Evolutionary conservation across 2,113 vertebrate genomes (phyloP).

Genomic region (Gila orcuttii): DNA sequence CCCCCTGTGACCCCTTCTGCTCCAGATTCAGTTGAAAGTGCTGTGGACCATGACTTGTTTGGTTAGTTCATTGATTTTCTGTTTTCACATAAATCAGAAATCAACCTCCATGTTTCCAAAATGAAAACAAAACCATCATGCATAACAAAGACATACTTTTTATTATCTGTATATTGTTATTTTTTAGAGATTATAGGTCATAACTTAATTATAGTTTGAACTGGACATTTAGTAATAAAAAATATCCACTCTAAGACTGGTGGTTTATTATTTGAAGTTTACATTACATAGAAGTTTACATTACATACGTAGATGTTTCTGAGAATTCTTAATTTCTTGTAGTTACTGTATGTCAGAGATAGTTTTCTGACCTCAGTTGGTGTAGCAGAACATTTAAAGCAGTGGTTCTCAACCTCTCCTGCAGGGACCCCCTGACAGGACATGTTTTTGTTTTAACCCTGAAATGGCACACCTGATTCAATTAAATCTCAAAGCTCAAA

Average conservation of each 20-base stretch:
- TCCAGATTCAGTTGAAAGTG: conserved; percentile 67
- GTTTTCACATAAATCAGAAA: neutral
- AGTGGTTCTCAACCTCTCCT: too few relatives aligned
- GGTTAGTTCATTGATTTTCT: conserved; percentile 56
- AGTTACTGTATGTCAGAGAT: neutral
- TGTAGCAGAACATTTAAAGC: neutral
- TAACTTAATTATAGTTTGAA: neutral
- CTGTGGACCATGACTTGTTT: conserved; percentile 57
- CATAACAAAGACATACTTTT: neutral
- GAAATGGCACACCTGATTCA: too few relatives aligned
- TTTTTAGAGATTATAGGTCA: neutral
- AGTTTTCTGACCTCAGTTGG: neutral
- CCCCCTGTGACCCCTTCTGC: conserved; percentile 63
- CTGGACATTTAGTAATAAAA: neutral
- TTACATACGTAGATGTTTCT: neutral
- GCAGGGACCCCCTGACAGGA: too few relatives aligned
- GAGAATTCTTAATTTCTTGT: neutral
- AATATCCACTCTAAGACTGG: neutral
- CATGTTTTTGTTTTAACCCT: too few relatives aligned
- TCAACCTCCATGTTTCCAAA: neutral
- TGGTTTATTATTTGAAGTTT: too few relatives aligned
- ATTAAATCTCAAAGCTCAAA: too few relatives aligned
- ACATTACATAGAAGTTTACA: too few relatives aligned
- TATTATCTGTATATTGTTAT: neutral
- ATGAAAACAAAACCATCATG: neutral